phyloP scores from a whole-genome alignment of 2,113 vertebrate species.

The Barnardius zonarius region DNA sequence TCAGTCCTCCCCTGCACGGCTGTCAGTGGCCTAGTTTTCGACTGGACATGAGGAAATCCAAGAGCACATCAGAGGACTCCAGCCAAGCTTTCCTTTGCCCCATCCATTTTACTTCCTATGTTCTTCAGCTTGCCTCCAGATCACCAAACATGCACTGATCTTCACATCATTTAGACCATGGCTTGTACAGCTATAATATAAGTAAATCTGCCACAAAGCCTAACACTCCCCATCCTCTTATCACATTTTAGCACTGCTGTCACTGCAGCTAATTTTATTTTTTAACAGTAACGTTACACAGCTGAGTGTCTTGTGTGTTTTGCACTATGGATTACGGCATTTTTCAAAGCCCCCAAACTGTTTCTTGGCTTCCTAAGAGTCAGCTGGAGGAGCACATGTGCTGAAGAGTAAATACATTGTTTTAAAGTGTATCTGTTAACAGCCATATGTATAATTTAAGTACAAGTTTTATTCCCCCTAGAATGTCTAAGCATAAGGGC shows the following conservation, averaged over 20 bases:
- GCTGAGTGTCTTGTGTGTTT: neutral
- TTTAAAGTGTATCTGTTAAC: conserved; percentile 55
- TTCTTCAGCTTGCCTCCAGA: neutral
- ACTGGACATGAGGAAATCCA: neutral
- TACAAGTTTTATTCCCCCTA: conserved; percentile 36
- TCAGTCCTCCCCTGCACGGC: neutral
- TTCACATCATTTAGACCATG: neutral
- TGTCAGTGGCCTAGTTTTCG: neutral
- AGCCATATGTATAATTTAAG: conserved; percentile 41
- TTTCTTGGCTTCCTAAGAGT: neutral
- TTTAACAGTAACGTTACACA: neutral
- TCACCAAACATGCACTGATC: neutral
- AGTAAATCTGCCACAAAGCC: neutral
- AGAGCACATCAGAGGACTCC: neutral
- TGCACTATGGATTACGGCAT: neutral
- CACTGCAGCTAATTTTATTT: neutral
- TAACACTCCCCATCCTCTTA: neutral
- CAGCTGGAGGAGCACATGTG: conserved; percentile 45
- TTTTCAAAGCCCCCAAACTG: conserved; percentile 18
- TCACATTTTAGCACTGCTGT: neutral
- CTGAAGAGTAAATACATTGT: conserved; percentile 36
- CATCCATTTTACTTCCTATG: neutral
- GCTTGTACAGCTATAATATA: neutral
- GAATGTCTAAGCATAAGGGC: conserved; percentile 14
- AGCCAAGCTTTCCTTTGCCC: neutral